Percentiles rank a stretch among this genome's conserved stretches.
These are phyloP conservation scores for Nipponacmea schrenckii DNA, from an alignment of 2,888 invertebrate species.

Conservation along the genomic window DNA sequence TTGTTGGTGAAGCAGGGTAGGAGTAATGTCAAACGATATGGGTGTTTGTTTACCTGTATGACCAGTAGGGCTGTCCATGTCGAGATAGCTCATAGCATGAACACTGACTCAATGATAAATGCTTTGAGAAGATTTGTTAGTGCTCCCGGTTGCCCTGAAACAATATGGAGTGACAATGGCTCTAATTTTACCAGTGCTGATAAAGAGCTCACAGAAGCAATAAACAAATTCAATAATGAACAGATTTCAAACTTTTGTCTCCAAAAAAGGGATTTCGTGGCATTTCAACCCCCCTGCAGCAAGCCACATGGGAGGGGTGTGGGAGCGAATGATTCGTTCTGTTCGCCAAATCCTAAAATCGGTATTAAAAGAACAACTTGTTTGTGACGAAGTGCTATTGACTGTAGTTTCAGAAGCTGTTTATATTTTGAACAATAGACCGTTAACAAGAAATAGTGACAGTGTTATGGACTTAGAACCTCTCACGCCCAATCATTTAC, in stretches of 20 bases:
- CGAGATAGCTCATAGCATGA: conserved; percentile 19
- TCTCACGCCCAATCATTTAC: conserved; percentile 56
- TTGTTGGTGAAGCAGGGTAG: no score
- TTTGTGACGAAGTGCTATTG: conserved; percentile 27
- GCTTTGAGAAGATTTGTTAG: conserved; percentile 23
- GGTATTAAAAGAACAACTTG: no score
- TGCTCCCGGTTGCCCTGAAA: conserved; percentile 16
- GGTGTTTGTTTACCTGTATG: conserved; percentile 23
- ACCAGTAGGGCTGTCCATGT: conserved; percentile 24
- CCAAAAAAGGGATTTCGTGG: no score
- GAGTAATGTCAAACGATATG: conserved; percentile 13
- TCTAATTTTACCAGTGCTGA: no score
- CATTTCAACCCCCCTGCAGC: no score
- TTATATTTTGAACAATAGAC: no score
- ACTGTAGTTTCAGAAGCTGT: conserved; percentile 34
- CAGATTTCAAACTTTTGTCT: no score
- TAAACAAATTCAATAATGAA: no score
- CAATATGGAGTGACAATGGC: no score
- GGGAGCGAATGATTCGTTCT: conserved; percentile 31
- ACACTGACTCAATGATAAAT: conserved; percentile 22
- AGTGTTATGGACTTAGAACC: conserved; percentile 28
- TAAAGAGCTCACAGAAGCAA: conserved; percentile 15
- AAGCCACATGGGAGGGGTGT: conserved; percentile 27
- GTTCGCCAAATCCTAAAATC: conserved; percentile 25
- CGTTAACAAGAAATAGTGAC: no score